phyloP scores from a whole-genome alignment of 1,140 invertebrate species.

The Habropoda laboriosa region DNA sequence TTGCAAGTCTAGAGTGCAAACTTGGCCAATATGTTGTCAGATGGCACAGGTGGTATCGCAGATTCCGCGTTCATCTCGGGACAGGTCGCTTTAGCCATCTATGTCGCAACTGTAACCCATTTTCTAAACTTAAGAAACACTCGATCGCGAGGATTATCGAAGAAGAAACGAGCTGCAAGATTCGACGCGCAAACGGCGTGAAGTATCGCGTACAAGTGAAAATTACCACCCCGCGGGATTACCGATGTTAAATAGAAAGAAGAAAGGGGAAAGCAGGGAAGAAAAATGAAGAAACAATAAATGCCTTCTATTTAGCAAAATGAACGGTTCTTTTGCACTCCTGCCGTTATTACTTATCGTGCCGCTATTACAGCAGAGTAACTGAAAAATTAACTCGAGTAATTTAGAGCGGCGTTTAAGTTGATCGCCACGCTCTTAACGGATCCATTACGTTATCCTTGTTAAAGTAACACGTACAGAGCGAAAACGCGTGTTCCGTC shows the following conservation, averaged over 20 bases:
- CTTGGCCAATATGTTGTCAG: background rate
- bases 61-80: fast-evolving
- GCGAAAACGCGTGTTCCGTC: slow-evolving; percentile 17
- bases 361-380: slow-evolving; percentile 50
- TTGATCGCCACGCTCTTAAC: slow-evolving; percentile 56
- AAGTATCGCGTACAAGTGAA: too few relatives aligned
- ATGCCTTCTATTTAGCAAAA: slow-evolving; percentile 34
- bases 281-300: slow-evolving; percentile 34
- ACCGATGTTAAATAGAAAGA: background rate
- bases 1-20: background rate
- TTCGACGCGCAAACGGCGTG: too few relatives aligned
- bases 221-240: background rate
- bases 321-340: slow-evolving; percentile 38
- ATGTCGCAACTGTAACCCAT: background rate
- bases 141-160: too few relatives aligned
- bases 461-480: slow-evolving; percentile 48
- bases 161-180: too few relatives aligned
- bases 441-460: slow-evolving; percentile 57
- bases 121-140: too few relatives aligned
- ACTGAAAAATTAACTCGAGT: slow-evolving; percentile 64
- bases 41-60: slow-evolving; percentile 53
- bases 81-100: too few relatives aligned
- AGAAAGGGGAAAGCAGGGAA: too few relatives aligned
- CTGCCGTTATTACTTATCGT: slow-evolving; percentile 51
- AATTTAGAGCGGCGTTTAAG: slow-evolving; percentile 62